These are phyloP conservation scores for Cyphomyrus discorhynchus DNA, from an alignment of 2,113 vertebrate genomes.

Conservation along the genomic window DNA sequence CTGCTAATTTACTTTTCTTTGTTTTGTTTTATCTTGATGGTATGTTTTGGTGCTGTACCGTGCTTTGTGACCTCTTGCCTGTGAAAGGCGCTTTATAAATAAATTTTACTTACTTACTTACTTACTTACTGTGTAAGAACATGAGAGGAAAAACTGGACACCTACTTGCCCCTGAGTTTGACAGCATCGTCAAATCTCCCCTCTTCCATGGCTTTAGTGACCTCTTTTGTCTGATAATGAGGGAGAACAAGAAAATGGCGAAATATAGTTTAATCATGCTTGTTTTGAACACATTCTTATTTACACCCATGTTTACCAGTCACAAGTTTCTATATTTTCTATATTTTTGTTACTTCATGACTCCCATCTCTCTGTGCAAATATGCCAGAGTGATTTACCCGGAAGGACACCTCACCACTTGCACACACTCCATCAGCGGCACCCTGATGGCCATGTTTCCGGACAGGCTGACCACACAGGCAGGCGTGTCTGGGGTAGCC, in stretches of 20 bases:
- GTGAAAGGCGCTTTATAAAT: not conserved
- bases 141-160: not conserved
- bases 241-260: not conserved
- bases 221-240: slow-evolving; percentile 78
- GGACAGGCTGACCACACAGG: slow-evolving; percentile 87
- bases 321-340: not conserved
- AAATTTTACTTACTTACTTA: not conserved
- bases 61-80: not conserved
- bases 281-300: not conserved
- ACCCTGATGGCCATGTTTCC: slow-evolving; percentile 88
- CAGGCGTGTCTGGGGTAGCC: slow-evolving; percentile 81
- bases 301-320: not conserved
- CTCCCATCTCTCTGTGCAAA: not conserved
- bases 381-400: not conserved
- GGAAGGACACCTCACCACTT: slow-evolving; percentile 69
- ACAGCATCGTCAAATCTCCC: slow-evolving; percentile 75
- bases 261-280: not conserved
- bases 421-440: slow-evolving; percentile 94
- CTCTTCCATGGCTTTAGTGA: slow-evolving; percentile 81
- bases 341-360: not conserved
- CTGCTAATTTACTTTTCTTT: not conserved
- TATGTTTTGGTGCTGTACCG: not conserved
- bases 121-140: not conserved
- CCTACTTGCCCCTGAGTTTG: slow-evolving; percentile 84
- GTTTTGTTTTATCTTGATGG: not conserved